Evolutionary conservation across 2,888 invertebrate genomes (phyloP), one percentile per base, ranked within the genome.

Genomic region (Drosophila phalerata): DNA sequence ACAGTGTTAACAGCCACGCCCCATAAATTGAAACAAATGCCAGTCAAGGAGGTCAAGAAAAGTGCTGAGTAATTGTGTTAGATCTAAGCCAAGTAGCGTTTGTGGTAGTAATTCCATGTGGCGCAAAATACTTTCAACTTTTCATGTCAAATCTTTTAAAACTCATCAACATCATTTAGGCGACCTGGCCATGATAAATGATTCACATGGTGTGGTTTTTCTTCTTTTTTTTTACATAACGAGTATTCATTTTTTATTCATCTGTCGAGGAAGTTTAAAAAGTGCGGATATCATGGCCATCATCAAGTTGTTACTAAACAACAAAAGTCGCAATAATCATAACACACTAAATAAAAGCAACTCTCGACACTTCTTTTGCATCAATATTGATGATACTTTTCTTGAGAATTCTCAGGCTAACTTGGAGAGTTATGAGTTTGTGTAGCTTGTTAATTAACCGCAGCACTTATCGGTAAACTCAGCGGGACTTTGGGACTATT

Each of bases 121-220:
- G 60, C 69, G 51, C 57, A 37, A 42, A 19, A 40, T 57, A 56
- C 63, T 62, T 63, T 65, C 57, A 63, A 60, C 72, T 63, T 78
- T 72, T 74, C 71, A 53, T 74, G 77, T 77, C 74, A 74, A 70
- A 68, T 73, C 63, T 77, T 68, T 77, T 71, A 51, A 58, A 62
- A 69, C 69, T 69, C 74, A 77, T 72, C 71, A 67, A 60, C 62
- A 63, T 53, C 65, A 58, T 70, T 73, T 66, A 68, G 53, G 45
- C 17, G 34, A 28, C 30, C 25, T 34, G 45, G 28, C 48, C 75
- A 77, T 82, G 80, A 81, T 82, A 79, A 81, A 81, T 79, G 79
- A 80, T 72, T 51, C 45, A 52, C 45, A 53, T 51, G 62, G 45
- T 65, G 49, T 48, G 32, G 28, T 38, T 19, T 17, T 45, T 45